A percentile compares a stretch with the other conserved stretches of the same genome.
phyloP scores from a whole-genome alignment of 1,140 invertebrate genomes.

The Drosophila miranda region DNA sequence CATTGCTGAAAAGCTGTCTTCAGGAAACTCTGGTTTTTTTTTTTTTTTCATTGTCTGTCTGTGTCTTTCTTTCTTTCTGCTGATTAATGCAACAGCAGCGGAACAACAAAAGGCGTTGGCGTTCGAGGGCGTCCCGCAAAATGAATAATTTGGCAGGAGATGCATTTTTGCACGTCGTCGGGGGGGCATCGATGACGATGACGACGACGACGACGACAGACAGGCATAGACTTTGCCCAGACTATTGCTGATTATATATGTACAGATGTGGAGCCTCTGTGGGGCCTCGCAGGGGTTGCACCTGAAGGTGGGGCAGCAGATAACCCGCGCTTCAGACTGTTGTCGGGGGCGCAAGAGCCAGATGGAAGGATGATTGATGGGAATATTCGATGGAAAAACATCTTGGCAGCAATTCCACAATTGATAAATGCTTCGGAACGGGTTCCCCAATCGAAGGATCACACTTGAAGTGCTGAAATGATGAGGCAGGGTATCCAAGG shows the following conservation, averaged over 20 bases:
- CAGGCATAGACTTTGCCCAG: slow-evolving; percentile 41
- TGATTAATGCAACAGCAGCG: slow-evolving; percentile 54
- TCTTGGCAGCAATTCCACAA: no score
- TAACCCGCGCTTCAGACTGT: no score
- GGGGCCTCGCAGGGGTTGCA: no score
- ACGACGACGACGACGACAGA: slow-evolving; percentile 16
- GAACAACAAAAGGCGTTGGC: slow-evolving; percentile 31
- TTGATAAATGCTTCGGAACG: no score
- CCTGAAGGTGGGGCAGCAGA: no score
- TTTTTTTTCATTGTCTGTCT: neutral
- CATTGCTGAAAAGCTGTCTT: slow-evolving; percentile 33
- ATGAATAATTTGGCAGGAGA: slow-evolving; percentile 69
- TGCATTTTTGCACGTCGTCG: slow-evolving; percentile 69
- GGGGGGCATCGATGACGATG: slow-evolving; percentile 25
- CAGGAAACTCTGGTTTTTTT: slow-evolving; percentile 1
- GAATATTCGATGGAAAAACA: no score
- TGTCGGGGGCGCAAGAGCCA: no score
- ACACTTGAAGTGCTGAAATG: no score
- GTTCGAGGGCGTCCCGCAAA: slow-evolving; percentile 31
- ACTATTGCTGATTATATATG: slow-evolving; percentile 29
- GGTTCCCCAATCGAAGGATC: no score
- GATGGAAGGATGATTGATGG: no score
- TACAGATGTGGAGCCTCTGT: neutral
- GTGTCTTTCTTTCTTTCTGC: slow-evolving; percentile 7
- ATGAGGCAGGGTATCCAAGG: no score